Conservation (phyloP, 2,888 invertebrate species). For the Tiliacea citrago region DNA sequence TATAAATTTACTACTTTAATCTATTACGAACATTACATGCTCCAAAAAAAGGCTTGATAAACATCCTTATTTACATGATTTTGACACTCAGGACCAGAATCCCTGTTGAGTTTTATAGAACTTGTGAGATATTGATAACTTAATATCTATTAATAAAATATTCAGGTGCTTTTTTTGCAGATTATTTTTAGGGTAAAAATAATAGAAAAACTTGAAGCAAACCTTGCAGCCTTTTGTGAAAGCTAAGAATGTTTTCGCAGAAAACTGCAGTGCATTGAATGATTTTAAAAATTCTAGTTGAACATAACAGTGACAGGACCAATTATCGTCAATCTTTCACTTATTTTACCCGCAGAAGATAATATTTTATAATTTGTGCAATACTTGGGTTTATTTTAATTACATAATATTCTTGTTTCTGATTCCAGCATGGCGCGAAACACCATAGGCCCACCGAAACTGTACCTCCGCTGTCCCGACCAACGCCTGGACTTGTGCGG, state of each 20-base stretch:
- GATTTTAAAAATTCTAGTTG: background rate
- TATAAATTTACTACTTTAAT: too few relatives aligned
- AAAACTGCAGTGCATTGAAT: too few relatives aligned
- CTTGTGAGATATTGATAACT: background rate
- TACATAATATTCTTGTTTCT: background rate
- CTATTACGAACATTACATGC: too few relatives aligned
- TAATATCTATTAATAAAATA: background rate
- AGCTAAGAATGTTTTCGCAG: background rate
- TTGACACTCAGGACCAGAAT: background rate
- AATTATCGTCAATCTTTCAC: background rate
- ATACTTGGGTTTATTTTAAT: background rate
- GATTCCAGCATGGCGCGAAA: constrained; percentile 76
- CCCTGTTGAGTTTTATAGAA: too few relatives aligned
- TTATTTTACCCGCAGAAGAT: background rate
- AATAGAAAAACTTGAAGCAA: background rate
- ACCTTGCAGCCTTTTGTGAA: background rate
- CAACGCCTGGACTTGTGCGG: constrained; percentile 73
- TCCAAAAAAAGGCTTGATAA: too few relatives aligned
- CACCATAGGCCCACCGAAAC: constrained; percentile 73
- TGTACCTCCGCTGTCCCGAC: constrained; percentile 80
- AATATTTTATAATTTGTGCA: background rate
- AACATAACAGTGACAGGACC: background rate
- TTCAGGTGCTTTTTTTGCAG: background rate
- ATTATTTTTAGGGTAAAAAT: background rate
- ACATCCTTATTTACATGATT: background rate